Evolutionary conservation across 2,888 invertebrate species (phyloP), one percentile per base, ranked within the genome.

Genomic region (Drosophila falleni): DNA sequence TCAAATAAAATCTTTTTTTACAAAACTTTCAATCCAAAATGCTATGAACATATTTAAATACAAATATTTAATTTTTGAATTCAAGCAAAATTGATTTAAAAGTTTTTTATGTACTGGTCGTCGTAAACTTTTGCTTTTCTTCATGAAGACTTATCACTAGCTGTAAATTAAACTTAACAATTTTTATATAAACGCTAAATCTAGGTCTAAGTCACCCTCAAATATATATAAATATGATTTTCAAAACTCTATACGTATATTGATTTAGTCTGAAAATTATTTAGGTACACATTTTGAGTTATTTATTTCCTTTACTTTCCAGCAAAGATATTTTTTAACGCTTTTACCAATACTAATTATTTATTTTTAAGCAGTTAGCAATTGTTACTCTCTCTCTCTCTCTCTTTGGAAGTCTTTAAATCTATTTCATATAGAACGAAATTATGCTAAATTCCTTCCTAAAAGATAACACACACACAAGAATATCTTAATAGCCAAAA

Each of bases 41-140:
- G 54, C 65, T 71, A 46, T 26, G 42, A 31, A 53, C 26, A 19
- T 62, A 31, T 58, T 42, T 42, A 64, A 58, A 23, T 37, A 35
- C 46, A 66, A 58, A 59, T 35, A 65, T 65, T 33, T 46, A 71
- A 72, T 49, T 33, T 70, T 70, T 39, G 37, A 79, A 71, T 13
- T 26, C 15, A 33, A 47, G 15, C 33, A 47, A 68, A 63, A 47
- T 47, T 31, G 60, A 78, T 53, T 66, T 71, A 41, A 53, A 83
- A 84, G 90, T 91, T 90, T 90, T 90, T 90, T 91, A 90, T 91
- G 90, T 90, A 90, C 90, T 85, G 87, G 89, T 89, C 89, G 87
- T 88, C 83, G 85, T 87, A 86, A 85, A 82, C 42, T 80, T 87
- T 85, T 79, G 72, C 76, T 78, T 77, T 74, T 49, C 71, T 75